Evolutionary conservation across 2,113 vertebrate genomes (phyloP).

Genomic region (Tachysurus fulvidraco): DNA sequence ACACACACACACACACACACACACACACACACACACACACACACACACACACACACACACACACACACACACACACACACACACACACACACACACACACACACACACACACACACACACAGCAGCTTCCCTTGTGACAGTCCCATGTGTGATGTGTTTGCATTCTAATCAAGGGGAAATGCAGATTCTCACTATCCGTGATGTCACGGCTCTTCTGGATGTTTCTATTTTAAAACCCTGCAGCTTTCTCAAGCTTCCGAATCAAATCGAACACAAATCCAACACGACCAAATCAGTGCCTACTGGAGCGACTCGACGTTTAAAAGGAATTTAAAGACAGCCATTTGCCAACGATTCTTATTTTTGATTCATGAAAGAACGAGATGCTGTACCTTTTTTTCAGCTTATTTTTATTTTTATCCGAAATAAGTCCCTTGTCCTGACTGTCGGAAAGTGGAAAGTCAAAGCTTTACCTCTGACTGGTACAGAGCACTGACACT

Average conservation of each 20-base stretch:
- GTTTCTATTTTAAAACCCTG: slow-evolving; percentile 11
- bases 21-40: not conserved
- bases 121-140: not conserved
- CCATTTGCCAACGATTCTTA: too few species aligned
- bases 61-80: slow-evolving; percentile 7
- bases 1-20: slow-evolving; percentile 18
- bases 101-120: not conserved
- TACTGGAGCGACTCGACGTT: not conserved
- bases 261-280: not conserved
- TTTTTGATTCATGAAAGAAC: not conserved
- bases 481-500: not conserved
- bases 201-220: not conserved
- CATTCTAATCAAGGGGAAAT: not conserved
- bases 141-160: not conserved
- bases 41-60: slow-evolving; percentile 21
- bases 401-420: too few species aligned
- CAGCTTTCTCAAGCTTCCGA: not conserved
- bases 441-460: not conserved
- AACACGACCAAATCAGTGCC: not conserved
- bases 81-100: slow-evolving; percentile 13
- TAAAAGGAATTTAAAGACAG: too few species aligned
- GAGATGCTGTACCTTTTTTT: not conserved
- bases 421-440: not conserved
- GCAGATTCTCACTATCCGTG: not conserved
- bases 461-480: not conserved